Conservation (phyloP, 2,888 invertebrate species). For the Andrena fulva region DNA sequence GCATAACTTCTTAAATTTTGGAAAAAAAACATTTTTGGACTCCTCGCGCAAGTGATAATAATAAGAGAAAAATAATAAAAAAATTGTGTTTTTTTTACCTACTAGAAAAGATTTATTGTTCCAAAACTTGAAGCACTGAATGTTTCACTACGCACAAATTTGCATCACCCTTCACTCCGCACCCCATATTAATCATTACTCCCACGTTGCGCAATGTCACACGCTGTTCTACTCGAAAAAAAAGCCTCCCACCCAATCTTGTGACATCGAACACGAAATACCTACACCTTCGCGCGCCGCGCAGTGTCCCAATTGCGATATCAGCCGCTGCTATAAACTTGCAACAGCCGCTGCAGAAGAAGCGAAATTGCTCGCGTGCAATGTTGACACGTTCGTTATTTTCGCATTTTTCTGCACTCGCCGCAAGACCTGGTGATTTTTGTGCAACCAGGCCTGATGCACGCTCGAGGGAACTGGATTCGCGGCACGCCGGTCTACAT, state of each 20-base stretch:
- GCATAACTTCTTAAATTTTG: too few relatives aligned
- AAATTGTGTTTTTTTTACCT: too few relatives aligned
- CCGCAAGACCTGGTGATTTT: conserved; percentile 9
- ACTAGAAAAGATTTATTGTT: too few relatives aligned
- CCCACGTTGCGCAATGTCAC: too few relatives aligned
- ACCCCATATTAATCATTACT: too few relatives aligned
- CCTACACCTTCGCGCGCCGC: background rate
- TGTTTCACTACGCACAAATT: too few relatives aligned
- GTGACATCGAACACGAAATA: background rate
- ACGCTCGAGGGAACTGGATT: conserved; percentile 11
- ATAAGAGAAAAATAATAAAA: too few relatives aligned
- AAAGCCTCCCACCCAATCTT: background rate
- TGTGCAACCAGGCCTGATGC: background rate
- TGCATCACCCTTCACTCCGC: too few relatives aligned
- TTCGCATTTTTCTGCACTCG: background rate
- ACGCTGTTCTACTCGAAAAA: too few relatives aligned
- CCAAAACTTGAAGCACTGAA: too few relatives aligned
- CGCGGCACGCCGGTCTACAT: background rate
- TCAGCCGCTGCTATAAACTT: background rate
- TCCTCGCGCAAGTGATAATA: too few relatives aligned
- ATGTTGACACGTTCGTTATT: conserved; percentile 13
- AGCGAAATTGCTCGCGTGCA: conserved; percentile 8
- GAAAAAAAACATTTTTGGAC: too few relatives aligned
- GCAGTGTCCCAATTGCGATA: background rate
- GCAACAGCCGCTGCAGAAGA: background rate